These are phyloP conservation scores for Eurytemora carolleeae DNA, from an alignment of 1,140 invertebrate species.

Conservation along the genomic window DNA sequence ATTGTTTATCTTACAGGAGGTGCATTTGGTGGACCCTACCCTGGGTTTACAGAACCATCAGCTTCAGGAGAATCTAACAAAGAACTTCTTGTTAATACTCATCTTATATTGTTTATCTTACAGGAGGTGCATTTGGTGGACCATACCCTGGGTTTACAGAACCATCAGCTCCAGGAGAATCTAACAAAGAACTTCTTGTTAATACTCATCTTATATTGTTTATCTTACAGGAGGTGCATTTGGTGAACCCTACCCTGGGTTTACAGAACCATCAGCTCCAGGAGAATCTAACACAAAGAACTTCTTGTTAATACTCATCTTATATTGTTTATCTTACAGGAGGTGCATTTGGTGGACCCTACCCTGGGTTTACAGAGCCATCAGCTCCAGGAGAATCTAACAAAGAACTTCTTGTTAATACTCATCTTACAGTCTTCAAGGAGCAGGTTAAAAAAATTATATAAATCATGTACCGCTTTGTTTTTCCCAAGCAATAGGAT, in stretches of 20 bases:
- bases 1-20: not conserved
- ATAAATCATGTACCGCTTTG: too few relatives aligned
- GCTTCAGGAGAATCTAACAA: too few relatives aligned
- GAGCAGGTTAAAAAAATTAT: too few relatives aligned
- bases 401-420: constrained; percentile 2
- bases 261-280: not conserved
- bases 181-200: constrained; percentile 1
- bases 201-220: constrained; percentile 5
- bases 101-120: too few relatives aligned
- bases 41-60: constrained; percentile 3
- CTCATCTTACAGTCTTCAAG: constrained; percentile 4
- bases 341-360: not conserved
- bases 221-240: not conserved
- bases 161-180: not conserved
- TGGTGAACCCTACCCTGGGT: constrained; percentile 1
- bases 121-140: constrained; percentile 1
- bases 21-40: not conserved
- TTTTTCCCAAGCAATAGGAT: too few relatives aligned
- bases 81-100: too few relatives aligned
- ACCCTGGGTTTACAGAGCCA: not conserved
- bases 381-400: not conserved
- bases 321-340: not conserved
- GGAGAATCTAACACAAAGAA: constrained; percentile 5
- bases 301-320: constrained; percentile 1
- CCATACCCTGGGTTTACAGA: constrained; percentile 1